These are phyloP conservation scores for Melanostigma gelatinosum DNA, from an alignment of 2,113 vertebrate species.

Conservation along the genomic window DNA sequence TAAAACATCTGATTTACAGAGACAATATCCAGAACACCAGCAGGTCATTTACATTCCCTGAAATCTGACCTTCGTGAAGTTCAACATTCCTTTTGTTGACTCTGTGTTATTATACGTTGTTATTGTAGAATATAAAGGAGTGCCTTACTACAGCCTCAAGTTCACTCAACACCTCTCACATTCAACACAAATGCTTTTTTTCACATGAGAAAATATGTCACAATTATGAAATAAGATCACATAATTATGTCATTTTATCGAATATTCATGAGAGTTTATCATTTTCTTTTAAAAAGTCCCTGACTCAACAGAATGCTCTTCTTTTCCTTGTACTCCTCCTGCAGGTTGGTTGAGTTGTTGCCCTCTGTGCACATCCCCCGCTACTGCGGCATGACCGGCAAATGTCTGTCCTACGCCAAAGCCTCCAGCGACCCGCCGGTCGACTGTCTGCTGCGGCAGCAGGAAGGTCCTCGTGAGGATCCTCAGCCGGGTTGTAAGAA, in stretches of 20 bases:
- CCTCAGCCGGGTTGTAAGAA: slow-evolving; percentile 78
- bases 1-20: neutral
- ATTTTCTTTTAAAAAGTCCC: neutral
- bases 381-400: slow-evolving; percentile 84
- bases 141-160: neutral
- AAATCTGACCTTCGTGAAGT: neutral
- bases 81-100: neutral
- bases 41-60: neutral
- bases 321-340: slow-evolving; percentile 52
- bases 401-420: slow-evolving; percentile 86
- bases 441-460: slow-evolving; percentile 84
- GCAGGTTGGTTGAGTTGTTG: slow-evolving; percentile 85
- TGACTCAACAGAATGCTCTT: neutral
- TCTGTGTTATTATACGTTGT: neutral
- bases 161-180: neutral
- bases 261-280: neutral
- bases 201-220: neutral
- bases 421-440: slow-evolving; percentile 84
- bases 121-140: neutral
- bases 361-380: slow-evolving; percentile 82
- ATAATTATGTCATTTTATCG: neutral
- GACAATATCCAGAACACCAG: too few species aligned
- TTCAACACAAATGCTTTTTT: neutral
- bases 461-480: slow-evolving; percentile 82
- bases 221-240: neutral